Base-by-base conservation (phyloP, 2,888 invertebrate species). In the Pasiphila rectangulata region DNA sequence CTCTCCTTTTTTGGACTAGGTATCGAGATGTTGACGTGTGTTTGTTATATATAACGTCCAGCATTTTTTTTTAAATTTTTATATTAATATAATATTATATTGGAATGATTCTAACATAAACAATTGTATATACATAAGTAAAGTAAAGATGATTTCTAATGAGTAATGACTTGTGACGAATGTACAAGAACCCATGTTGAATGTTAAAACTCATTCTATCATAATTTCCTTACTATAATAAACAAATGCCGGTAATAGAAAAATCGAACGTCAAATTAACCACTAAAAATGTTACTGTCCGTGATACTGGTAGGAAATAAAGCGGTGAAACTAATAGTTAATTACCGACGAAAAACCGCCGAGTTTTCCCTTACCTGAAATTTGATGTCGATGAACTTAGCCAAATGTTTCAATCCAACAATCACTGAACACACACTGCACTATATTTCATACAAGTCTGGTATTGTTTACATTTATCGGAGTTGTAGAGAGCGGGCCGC, bases 241-340 rank as follows among this genome's bases (percentile, higher is more conserved):
- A 32, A 32, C 32, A 32, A 32, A 32, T 32, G 10, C 32, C 32
- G 32, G 32, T 6, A 17, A 17, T 32, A 17, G n/a, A 16, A 30
- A 30, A 15, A 2, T 34, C 23, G 34, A 32, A 36, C 9, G 15
- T 19, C 39, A 16, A 35, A 39, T 40, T 32, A 40, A 32, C 21
- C 32, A 9, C 10, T 37, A 9, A 34, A 25, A 3, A 4, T 25
- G 7, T 24, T 16, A 19, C 3, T 25, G 25, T 29, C 20, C 36
- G 25, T 34, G 34, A 42, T 17, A 32, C 32, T 10, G 21, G 36
- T 51, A 50, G 47, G 56, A 56, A 56, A 43, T 46, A 20, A 49
- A 49, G 44, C 41, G 59, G 59, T 52, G 51, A 53, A 57, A 59
- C 42, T 46, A 44, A 40, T 46, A 36, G n/a, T 39, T 54, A 56